phyloP scores from a whole-genome alignment of 2,113 vertebrate genomes.

The Ictalurus punctatus region DNA sequence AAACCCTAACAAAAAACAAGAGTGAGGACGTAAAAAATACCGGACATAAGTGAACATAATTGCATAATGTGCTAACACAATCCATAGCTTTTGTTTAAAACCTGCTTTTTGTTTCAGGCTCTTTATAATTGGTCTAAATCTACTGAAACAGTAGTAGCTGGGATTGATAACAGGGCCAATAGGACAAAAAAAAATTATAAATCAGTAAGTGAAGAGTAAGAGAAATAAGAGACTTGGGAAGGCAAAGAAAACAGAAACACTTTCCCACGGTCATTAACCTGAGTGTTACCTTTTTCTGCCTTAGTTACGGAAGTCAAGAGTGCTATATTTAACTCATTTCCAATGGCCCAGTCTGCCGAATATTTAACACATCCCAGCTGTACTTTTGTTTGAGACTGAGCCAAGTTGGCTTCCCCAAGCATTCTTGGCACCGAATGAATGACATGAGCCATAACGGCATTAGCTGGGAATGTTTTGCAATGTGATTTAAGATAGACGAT shows the following conservation, averaged over 20 bases:
- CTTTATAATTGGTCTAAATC: not conserved
- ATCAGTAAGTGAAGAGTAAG: not conserved
- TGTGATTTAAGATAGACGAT: conserved; percentile 3
- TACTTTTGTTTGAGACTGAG: conserved; percentile 95
- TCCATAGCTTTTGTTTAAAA: not conserved
- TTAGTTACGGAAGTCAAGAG: conserved; percentile 91
- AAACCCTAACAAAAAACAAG: not conserved
- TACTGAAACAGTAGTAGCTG: not conserved
- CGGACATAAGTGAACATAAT: too few relatives aligned
- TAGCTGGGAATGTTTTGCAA: conserved; percentile 63
- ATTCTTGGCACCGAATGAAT: conserved; percentile 98
- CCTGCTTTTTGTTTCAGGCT: not conserved
- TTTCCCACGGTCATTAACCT: conserved; percentile 98
- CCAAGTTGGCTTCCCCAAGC: conserved; percentile 88
- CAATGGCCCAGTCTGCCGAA: conserved; percentile 98
- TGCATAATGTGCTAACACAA: not conserved
- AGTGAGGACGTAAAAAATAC: not conserved
- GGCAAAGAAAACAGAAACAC: conserved; percentile 36
- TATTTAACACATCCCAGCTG: conserved; percentile 99
- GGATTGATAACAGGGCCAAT: not conserved
- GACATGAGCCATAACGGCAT: conserved; percentile 84
- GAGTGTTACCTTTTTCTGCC: conserved; percentile 89
- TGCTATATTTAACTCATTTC: conserved; percentile 98
- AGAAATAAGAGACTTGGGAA: not conserved
- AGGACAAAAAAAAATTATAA: not conserved